phyloP scores from a whole-genome alignment of 2,888 invertebrate genomes.

The Hemicrepidius hirtus region DNA sequence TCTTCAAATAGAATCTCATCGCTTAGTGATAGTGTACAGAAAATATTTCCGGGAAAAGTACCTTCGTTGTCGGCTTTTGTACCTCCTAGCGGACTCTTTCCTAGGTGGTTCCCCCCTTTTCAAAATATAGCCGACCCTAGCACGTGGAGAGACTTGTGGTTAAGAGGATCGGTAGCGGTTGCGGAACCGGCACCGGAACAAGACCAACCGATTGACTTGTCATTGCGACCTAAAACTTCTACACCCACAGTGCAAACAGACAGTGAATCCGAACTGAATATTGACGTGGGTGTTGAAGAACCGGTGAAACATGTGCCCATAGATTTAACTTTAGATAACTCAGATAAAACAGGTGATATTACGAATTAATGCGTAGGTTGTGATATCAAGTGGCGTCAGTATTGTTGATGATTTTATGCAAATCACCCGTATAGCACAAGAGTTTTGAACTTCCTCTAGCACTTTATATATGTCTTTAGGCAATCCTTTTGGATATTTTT shows the following conservation, averaged over 20 bases:
- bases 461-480: background rate
- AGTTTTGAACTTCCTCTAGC: slow-evolving; percentile 5
- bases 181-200: slow-evolving; percentile 77
- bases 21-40: slow-evolving; percentile 67
- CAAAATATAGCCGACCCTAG: slow-evolving; percentile 67
- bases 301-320: slow-evolving; percentile 78
- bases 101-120: slow-evolving; percentile 61
- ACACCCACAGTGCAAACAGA: slow-evolving; percentile 71
- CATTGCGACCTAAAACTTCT: slow-evolving; percentile 71
- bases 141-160: slow-evolving; percentile 75
- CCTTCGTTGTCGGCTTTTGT: slow-evolving; percentile 75
- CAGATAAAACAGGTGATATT: slow-evolving; percentile 59
- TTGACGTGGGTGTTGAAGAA: slow-evolving; percentile 70
- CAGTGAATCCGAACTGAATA: slow-evolving; percentile 75
- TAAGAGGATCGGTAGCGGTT: slow-evolving; percentile 74
- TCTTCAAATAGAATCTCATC: slow-evolving; percentile 65
- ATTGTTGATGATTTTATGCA: slow-evolving; percentile 37
- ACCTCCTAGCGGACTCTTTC: slow-evolving; percentile 70
- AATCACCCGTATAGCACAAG: slow-evolving; percentile 26
- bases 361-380: slow-evolving; percentile 47
- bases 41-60: slow-evolving; percentile 64
- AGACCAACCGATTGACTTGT: slow-evolving; percentile 82
- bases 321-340: slow-evolving; percentile 77
- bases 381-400: slow-evolving; percentile 51
- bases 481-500: background rate